Evolutionary conservation across 2,113 vertebrate species (phyloP).

Genomic region (Lophius piscatorius): DNA sequence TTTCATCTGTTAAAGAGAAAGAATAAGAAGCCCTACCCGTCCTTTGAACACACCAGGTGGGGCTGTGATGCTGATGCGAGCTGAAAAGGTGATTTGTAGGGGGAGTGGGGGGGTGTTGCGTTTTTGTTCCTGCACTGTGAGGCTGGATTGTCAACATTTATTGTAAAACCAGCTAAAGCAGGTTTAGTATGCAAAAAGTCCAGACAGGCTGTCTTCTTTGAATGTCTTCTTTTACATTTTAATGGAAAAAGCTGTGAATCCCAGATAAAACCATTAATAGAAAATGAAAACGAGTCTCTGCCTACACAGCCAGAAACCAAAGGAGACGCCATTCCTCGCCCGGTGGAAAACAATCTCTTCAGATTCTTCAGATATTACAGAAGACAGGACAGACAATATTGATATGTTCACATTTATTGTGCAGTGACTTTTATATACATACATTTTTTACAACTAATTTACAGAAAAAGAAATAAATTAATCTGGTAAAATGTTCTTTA

Average conservation of each 20-base stretch:
- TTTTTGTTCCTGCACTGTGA: slow-evolving; percentile 14
- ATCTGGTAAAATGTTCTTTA: slow-evolving; percentile 64
- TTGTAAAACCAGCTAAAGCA: slow-evolving; percentile 25
- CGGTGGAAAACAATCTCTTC: slow-evolving; percentile 36
- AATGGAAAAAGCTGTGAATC: slow-evolving; percentile 47
- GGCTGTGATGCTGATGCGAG: slow-evolving; percentile 41
- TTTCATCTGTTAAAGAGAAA: slow-evolving; percentile 68
- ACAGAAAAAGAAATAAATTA: slow-evolving; percentile 80
- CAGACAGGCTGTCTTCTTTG: slow-evolving; percentile 22
- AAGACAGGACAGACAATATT: slow-evolving; percentile 15
- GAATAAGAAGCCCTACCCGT: slow-evolving; percentile 33
- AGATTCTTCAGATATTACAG: slow-evolving; percentile 19
- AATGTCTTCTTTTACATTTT: slow-evolving; percentile 62
- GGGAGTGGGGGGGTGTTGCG: neutral
- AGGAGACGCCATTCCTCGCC: slow-evolving; percentile 18
- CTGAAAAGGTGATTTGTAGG: slow-evolving; percentile 31
- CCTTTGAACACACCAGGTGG: slow-evolving; percentile 61
- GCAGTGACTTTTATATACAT: slow-evolving; percentile 81
- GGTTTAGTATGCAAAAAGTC: slow-evolving; percentile 45
- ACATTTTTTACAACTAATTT: slow-evolving; percentile 80
- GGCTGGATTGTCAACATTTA: slow-evolving; percentile 31
- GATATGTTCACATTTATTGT: slow-evolving; percentile 82
- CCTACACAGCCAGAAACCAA: slow-evolving; percentile 29
- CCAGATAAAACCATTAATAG: slow-evolving; percentile 48
- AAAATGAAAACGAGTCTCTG: slow-evolving; percentile 22